Evolutionary conservation across 1,140 invertebrate species (phyloP).

Genomic region (Drosophila bocki): DNA sequence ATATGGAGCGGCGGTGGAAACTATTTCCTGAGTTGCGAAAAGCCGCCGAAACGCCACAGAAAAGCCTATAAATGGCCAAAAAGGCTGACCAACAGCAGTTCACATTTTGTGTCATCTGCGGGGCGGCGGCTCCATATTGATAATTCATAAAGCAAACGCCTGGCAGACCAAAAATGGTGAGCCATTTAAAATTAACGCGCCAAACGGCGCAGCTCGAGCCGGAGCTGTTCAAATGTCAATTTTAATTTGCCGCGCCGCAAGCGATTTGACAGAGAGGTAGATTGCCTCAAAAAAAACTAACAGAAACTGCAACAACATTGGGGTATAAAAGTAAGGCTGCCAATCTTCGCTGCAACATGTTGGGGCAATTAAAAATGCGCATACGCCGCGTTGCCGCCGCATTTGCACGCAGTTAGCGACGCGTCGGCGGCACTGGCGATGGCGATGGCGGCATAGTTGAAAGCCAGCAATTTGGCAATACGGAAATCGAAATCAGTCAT

Average conservation of each 20-base stretch:
- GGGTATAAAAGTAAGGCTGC: slow-evolving; percentile 42
- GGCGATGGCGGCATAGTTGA: slow-evolving; percentile 58
- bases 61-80: slow-evolving; percentile 29
- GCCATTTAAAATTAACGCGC: slow-evolving; percentile 78
- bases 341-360: slow-evolving; percentile 79
- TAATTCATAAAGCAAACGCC: slow-evolving; percentile 76
- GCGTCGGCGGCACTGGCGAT: slow-evolving; percentile 33
- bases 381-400: slow-evolving; percentile 71
- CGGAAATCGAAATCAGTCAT: slow-evolving; percentile 72
- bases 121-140: slow-evolving; percentile 74
- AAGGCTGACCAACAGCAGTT: slow-evolving; percentile 43
- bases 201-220: slow-evolving; percentile 31
- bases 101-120: slow-evolving; percentile 75
- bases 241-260: slow-evolving; percentile 73
- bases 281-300: slow-evolving; percentile 28
- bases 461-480: slow-evolving; percentile 68
- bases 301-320: slow-evolving; percentile 17
- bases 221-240: slow-evolving; percentile 78
- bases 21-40: slow-evolving; percentile 79
- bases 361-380: slow-evolving; percentile 82
- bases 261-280: slow-evolving; percentile 58
- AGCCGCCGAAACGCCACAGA: slow-evolving; percentile 37
- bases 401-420: slow-evolving; percentile 55
- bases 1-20: slow-evolving; percentile 73
- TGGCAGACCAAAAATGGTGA: slow-evolving; percentile 65